Evolutionary conservation across 2,797 vertebrate species (phyloP).

Genomic region (Onychomys torridus): DNA sequence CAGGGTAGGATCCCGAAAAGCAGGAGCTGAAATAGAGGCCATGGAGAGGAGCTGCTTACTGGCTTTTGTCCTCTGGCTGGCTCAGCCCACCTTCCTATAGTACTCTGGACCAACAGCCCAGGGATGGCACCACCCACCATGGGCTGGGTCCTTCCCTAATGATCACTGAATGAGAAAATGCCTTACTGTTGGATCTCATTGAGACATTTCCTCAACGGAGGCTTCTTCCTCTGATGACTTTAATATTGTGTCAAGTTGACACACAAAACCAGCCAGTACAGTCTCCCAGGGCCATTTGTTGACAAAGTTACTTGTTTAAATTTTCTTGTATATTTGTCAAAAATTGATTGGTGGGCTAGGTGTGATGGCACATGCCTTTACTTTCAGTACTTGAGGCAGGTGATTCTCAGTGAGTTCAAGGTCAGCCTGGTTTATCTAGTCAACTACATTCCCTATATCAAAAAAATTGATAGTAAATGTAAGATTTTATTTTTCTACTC

Average conservation of each 20-base stretch:
- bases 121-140: background rate
- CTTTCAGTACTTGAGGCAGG: background rate
- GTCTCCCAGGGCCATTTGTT: background rate
- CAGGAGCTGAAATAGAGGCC: background rate
- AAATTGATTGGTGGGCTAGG: background rate
- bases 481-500: constrained; percentile 29
- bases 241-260: background rate
- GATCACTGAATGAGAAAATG: background rate
- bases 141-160: background rate
- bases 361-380: background rate
- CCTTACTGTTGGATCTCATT: background rate
- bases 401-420: background rate
- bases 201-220: background rate
- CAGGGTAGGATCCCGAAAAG: background rate
- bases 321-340: constrained; percentile 55
- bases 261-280: background rate
- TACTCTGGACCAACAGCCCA: background rate
- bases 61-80: background rate
- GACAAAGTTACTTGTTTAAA: constrained; percentile 33
- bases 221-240: background rate
- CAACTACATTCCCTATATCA: background rate
- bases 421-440: background rate
- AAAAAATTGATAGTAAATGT: background rate
- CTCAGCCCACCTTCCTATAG: background rate
- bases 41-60: background rate